Evolutionary conservation across 2,113 vertebrate species (phyloP), one percentile per base, ranked within the genome.

Genomic region (Lanius collurio): DNA sequence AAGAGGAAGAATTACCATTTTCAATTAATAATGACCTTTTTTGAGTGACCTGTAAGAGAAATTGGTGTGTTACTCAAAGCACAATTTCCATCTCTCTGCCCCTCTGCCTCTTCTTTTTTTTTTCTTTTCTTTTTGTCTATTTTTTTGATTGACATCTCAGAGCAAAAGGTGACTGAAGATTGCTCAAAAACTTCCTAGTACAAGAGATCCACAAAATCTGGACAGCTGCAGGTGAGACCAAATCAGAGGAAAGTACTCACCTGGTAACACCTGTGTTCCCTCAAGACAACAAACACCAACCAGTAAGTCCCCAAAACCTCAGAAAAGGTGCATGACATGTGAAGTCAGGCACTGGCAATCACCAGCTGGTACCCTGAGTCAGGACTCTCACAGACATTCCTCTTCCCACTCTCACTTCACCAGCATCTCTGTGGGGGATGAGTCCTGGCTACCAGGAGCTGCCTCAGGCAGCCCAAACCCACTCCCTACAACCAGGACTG

Each of bases 381-480:
- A 60, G n/a, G 53, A 84, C 24, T 84, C 22, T 21, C 44, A 19
- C 47, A 55, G 17, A 33, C 6, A 2, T 17, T 70, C 13, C 20
- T 83, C 50, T 71, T 71, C 7, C 17, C 6, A 10, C 2, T 60
- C n/a, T 55, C n/a, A 17, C 50, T 60, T 46, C n/a, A 24, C 0
- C 0, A 64, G 10, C 7, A 11, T 9, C 39, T 21, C 35, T 1
- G 3, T 1, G 0, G 3, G 33, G 10, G 4, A 41, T 73, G 41
- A 11, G 39, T 1, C 1, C 24, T 83, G 31, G 11, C 55, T 65
- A 9, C 44, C 27, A 44, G 63, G 41, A 57, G 10, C 46, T 70
- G 19, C 23, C n/a, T 8, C 9, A 23, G 22, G 15, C 2, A 2
- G 52, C 24, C 49, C 46, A 75, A 73, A 28, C 10, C 15, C 0